Evolutionary conservation across 2,797 vertebrate genomes (phyloP), one percentile per base, ranked within the genome.

Genomic region (Peromyscus aztecus): DNA sequence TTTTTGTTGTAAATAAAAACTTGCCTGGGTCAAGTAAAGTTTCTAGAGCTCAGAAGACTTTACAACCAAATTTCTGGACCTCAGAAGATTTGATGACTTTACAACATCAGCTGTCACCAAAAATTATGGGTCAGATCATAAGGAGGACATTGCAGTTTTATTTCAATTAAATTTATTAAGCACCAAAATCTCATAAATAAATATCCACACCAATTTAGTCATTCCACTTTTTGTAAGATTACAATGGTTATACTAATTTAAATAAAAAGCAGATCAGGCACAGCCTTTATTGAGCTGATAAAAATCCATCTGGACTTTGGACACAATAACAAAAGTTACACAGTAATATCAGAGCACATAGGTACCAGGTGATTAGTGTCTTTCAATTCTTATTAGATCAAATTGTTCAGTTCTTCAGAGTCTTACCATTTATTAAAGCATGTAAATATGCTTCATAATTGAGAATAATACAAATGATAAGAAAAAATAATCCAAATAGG

Each of bases 181-280:
- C 93, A 96, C 29, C 61, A 89, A 94, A 93, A 57, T 91, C 27
- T 23, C 84, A 96, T 73, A 95, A 97, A 95, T 77, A 95, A 97
- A 73, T 46, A 94, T 69, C 57, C 2, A 87, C 46, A 52, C 1
- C 73, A 23, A 90, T 94, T 97, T 95, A 93, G 12, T 43, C 71
- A 95, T 90, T 92, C 78, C 1, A 27, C 80, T 67, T 94, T 94
- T 86, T 95, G 89, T 81, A 95, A 94, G 76, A 95, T 75, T n/a
- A 17, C 80, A 83, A n/a, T 96, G 97, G 97, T 92, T 96, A 77
- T 37, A 82, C 0, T 97, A 75, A 90, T 97, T 97, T 89, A 91
- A 97, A 89, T 65, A 90, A 16, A 89, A 94, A 76, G 94, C 55
- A 92, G 93, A n/a, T 91, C 83, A 67, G 4, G n/a, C 95, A 27